A percentile compares a stretch with the other conserved stretches of the same genome.
Conservation (phyloP, 1,140 invertebrate species). For the Hypsibius dujardini region DNA sequence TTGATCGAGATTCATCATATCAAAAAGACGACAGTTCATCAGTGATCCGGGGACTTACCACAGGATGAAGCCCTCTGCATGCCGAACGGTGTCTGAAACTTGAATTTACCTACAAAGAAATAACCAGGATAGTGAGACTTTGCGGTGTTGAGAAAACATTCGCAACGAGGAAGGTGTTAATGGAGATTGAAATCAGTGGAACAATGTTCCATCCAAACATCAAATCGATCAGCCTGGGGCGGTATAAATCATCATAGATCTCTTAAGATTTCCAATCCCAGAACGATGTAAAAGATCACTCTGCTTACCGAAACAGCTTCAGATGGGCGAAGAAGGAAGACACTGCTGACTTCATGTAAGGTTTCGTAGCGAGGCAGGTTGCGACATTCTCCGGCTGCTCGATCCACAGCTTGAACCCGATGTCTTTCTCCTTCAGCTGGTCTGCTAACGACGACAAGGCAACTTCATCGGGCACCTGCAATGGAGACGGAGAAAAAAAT, state of each 20-base stretch:
- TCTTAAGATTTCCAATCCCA: not conserved
- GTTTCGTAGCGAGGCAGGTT: constrained; percentile 80
- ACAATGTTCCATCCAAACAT: not conserved
- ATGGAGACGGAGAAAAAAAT: constrained; percentile 24
- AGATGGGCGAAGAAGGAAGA: constrained; percentile 70
- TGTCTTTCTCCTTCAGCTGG: constrained; percentile 48
- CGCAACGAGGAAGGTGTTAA: not conserved
- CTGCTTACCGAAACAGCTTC: constrained; percentile 52
- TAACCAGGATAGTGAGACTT: too few relatives aligned
- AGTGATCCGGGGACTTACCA: too few relatives aligned
- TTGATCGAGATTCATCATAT: too few relatives aligned
- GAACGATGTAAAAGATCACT: not conserved
- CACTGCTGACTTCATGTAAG: constrained; percentile 65
- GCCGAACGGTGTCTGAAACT: too few relatives aligned
- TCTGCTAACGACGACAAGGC: constrained; percentile 47
- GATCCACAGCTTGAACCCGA: constrained; percentile 83
- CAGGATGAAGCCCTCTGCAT: too few relatives aligned
- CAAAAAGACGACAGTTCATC: too few relatives aligned
- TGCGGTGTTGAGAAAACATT: too few relatives aligned
- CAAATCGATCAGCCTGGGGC: not conserved
- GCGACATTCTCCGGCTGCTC: constrained; percentile 92
- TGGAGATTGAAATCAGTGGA: not conserved
- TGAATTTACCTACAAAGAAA: too few relatives aligned
- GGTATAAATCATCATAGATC: not conserved
- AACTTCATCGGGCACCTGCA: constrained; percentile 54